phyloP scores from a whole-genome alignment of 2,113 vertebrate genomes.

The Malurus cyaneus region DNA sequence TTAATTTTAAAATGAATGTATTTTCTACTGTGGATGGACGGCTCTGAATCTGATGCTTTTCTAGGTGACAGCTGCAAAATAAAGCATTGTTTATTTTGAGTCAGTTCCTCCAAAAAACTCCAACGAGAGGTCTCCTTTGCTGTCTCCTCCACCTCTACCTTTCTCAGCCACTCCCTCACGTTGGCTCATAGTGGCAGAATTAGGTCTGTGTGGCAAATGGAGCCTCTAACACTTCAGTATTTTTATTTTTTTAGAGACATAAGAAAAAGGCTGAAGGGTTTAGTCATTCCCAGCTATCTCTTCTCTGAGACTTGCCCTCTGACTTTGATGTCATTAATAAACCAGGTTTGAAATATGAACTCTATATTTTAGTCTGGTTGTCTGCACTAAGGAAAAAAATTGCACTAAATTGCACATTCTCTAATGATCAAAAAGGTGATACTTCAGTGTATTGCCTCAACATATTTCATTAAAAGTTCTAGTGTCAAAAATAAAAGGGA shows the following conservation, averaged over 20 bases:
- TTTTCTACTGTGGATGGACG: background rate
- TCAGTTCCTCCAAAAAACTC: background rate
- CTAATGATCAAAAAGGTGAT: background rate
- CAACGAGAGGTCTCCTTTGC: background rate
- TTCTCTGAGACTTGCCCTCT: background rate
- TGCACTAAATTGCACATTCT: background rate
- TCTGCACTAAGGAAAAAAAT: background rate
- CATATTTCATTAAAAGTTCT: background rate
- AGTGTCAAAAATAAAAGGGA: background rate
- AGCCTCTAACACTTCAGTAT: background rate
- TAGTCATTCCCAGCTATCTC: background rate
- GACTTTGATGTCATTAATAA: background rate
- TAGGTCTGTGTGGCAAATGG: background rate
- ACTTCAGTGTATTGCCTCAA: background rate
- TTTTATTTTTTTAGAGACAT: background rate
- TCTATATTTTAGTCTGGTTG: background rate
- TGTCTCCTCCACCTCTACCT: background rate
- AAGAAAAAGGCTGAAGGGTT: background rate
- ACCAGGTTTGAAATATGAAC: background rate
- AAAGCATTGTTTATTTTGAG: background rate
- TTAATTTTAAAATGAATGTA: background rate
- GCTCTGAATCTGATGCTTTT: background rate
- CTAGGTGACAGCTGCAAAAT: background rate
- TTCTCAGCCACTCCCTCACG: rapidly evolving
- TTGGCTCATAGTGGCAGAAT: background rate